Evolutionary conservation across 2,113 vertebrate genomes (phyloP), one percentile per base, ranked within the genome.

Genomic region (Scartelaos histophorus): DNA sequence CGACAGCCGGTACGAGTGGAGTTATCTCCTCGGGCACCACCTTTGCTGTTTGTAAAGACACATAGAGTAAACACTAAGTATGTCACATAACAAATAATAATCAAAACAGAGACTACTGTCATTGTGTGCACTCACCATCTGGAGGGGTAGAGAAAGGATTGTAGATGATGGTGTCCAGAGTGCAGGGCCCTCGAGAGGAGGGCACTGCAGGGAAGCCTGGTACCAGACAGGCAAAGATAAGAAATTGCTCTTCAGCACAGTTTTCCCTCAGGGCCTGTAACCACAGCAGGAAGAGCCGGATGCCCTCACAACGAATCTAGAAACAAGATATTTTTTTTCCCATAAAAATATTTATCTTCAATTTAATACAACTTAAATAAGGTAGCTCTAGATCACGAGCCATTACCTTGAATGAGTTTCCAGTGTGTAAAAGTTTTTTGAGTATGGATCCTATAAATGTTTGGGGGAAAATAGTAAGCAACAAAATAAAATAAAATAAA

Each of bases 371-470:
- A 58, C 1, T 58, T 15, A 3, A 58, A 25, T 4, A 13, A 4
- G 46, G 47, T 13, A 12, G 67, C 29, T 21, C n/a, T 25, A 7
- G 21, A 22, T 24, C n/a, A 47, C 1, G 6, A 45, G 70, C 68
- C 3, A 58, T 85, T 94, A 99, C 98, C 95, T 99, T 99, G 79
- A 96, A 92, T 85, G 96, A 96, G 92, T 99, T 99, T 95, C 96
- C 98, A 96, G 97, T 97, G 94, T 99, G 98, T 92, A 99, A 91
- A 94, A 99, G 96, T 85, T 99, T 99, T 95, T 99, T 99, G 90
- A 99, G 93, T 88, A 97, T 95, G 24, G 97, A 98, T 76, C 97
- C 98, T 99, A 75, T 76, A 80, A 3, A 56, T 51, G 81, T 49
- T 38, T 24, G 58, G 0, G 29, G 38, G 43, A n/a, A 35, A 66